Base-by-base conservation (phyloP, 2,888 invertebrate genomes). In the Geotrupes spiniger region DNA sequence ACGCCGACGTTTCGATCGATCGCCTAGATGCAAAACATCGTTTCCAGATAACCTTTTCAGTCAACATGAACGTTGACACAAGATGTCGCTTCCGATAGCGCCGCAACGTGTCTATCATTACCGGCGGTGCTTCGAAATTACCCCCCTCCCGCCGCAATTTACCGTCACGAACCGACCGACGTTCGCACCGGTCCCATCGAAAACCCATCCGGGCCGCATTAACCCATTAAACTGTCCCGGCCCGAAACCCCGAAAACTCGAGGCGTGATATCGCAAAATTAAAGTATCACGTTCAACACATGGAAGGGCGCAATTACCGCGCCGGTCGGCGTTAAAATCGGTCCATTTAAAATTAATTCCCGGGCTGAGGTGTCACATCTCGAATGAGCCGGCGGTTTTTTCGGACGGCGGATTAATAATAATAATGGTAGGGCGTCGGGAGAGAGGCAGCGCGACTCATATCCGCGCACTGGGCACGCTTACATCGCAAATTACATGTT, bases 21-120 rank as follows among this genome's bases (percentile, higher is more conserved):
- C 33, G 5, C 14, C 9, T 33, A 33, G 33, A 33, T 14, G n/a
- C 14, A 33, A 14, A 33, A 33, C 33, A 33, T 12, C 11, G 33
- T 15, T 12, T 33, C 14, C 8, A 33, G 15, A 33, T 33, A 33
- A 33, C 33, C 14, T 49, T 33, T 49, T 39, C 39, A 31, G 42
- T 40, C 44, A 52, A 52, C 52, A 46, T 27, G 27, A 36, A 36
- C 49, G 49, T 52, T 52, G 52, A 52, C 49, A 52, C 37, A 43
- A 52, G 49, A 49, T 49, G 46, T 46, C 14, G 14, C 15, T 36
- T 6, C 17, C 39, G 49, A 52, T 52, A 52, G 46, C 42, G 46
- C 49, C 49, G 52, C 42, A 49, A 49, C 46, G 46, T 42, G 29
- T 44, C 36, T 29, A 42, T 38, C 38, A 46, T 49, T 52, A 52